Conservation (phyloP, 2,113 vertebrate species). For the Genyomyrus donnyi region DNA sequence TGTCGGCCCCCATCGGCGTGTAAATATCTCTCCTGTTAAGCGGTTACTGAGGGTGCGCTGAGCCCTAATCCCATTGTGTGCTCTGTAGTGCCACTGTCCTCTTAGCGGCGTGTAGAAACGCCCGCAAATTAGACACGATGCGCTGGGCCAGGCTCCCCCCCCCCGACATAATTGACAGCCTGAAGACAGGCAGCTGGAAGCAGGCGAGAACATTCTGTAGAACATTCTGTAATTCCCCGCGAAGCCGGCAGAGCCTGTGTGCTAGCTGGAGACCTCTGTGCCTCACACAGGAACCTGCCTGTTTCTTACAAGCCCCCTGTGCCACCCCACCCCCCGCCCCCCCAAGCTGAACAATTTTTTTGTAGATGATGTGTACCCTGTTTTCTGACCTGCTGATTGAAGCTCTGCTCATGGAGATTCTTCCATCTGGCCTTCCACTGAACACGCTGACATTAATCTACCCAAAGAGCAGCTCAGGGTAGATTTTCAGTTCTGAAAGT, state of each 20-base stretch:
- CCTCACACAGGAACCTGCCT: neutral
- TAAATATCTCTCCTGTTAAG: neutral
- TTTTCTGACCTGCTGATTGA: neutral
- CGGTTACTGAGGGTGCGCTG: neutral
- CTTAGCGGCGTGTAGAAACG: neutral
- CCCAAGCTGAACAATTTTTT: neutral
- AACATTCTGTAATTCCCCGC: neutral
- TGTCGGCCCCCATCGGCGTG: neutral
- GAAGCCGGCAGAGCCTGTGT: neutral
- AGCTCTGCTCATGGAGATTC: neutral
- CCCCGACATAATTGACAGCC: conserved; percentile 4
- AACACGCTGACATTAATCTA: neutral
- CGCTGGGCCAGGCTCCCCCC: neutral
- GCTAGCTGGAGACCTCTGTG: neutral
- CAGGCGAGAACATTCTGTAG: neutral
- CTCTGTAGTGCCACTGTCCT: neutral
- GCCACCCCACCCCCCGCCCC: neutral
- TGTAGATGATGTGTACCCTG: neutral
- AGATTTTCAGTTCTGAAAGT: neutral
- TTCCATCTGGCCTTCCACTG: neutral
- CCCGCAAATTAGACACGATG: neutral
- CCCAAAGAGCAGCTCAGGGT: neutral
- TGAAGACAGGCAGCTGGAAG: neutral
- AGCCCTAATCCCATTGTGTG: conserved; percentile 5
- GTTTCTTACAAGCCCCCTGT: neutral